A percentile compares a stretch with the other conserved stretches of the same genome.
Evolutionary conservation across 2,797 vertebrate genomes (phyloP).

Genomic region (Poecile montanus): DNA sequence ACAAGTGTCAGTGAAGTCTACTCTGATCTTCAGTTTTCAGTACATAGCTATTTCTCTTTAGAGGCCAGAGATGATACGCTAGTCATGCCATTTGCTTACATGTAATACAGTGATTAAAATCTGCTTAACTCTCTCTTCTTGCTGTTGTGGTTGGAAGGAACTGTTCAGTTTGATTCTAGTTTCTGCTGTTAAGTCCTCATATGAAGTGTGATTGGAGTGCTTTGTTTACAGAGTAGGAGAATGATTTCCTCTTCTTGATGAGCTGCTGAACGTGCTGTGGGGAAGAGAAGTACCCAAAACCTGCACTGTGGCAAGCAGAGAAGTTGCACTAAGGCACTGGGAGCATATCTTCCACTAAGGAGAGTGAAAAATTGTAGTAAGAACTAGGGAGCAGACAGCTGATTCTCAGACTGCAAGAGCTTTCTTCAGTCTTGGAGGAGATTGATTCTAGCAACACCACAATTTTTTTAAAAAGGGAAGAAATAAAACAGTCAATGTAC

Average conservation of each 20-base stretch:
- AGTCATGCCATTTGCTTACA: not conserved
- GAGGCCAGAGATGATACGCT: not conserved
- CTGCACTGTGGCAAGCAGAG: not conserved
- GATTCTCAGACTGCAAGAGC: not conserved
- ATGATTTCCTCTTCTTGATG: not conserved
- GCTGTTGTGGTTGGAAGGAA: not conserved
- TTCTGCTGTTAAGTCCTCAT: not conserved
- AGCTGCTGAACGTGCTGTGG: not conserved
- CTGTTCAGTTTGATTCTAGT: not conserved
- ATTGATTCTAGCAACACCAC: too few relatives aligned
- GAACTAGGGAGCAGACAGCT: not conserved
- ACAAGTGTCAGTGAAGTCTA: not conserved
- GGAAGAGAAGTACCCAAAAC: not conserved
- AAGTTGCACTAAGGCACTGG: not conserved
- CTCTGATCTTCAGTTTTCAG: not conserved
- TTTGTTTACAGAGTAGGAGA: not conserved
- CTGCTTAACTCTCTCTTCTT: not conserved
- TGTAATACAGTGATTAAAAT: not conserved
- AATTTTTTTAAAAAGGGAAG: too few relatives aligned
- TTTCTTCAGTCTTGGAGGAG: not conserved
- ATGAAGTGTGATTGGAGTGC: not conserved
- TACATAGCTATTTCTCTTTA: not conserved
- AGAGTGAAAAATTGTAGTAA: not conserved
- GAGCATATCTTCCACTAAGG: not conserved
- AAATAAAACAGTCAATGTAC: too few relatives aligned